Conservation (phyloP, 2,888 invertebrate genomes). For the Euclidia mi region DNA sequence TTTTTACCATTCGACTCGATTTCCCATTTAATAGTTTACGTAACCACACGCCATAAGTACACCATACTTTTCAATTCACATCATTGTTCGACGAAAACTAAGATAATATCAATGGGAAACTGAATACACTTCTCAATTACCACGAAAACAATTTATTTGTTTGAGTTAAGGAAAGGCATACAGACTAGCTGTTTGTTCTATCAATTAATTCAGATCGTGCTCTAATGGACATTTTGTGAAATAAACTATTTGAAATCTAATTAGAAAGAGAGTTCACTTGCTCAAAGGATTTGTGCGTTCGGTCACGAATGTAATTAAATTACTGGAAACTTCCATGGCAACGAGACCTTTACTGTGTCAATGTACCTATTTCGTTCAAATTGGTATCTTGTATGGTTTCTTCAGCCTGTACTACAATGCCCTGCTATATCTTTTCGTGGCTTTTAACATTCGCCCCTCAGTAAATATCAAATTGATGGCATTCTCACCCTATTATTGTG, state of each 20-base stretch:
- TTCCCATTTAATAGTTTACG: not conserved
- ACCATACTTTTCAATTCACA: slow-evolving; percentile 39
- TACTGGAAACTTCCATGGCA: slow-evolving; percentile 60
- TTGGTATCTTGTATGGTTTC: slow-evolving; percentile 57
- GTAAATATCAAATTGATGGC: slow-evolving; percentile 53
- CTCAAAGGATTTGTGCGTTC: slow-evolving; percentile 61
- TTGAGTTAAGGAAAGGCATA: slow-evolving; percentile 17
- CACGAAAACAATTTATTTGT: slow-evolving; percentile 20
- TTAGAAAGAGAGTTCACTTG: slow-evolving; percentile 61
- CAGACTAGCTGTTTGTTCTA: slow-evolving; percentile 29
- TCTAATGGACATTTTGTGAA: slow-evolving; percentile 29
- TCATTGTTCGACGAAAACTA: slow-evolving; percentile 35
- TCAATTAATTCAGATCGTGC: slow-evolving; percentile 38
- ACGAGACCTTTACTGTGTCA: slow-evolving; percentile 48
- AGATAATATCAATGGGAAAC: slow-evolving; percentile 47
- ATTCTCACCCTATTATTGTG: slow-evolving; percentile 55
- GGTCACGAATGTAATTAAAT: slow-evolving; percentile 71
- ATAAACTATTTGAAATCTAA: slow-evolving; percentile 57
- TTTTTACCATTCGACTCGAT: not conserved
- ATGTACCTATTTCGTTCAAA: slow-evolving; percentile 36
- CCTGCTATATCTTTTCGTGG: slow-evolving; percentile 38
- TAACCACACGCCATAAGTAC: slow-evolving; percentile 8
- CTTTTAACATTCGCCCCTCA: slow-evolving; percentile 57
- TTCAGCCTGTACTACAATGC: slow-evolving; percentile 26
- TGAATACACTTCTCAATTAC: slow-evolving; percentile 39